Percentiles rank a stretch among this genome's conserved stretches.
These are phyloP conservation scores for Synergus laeviventris DNA, from an alignment of 2,888 invertebrate species.

Conservation along the genomic window DNA sequence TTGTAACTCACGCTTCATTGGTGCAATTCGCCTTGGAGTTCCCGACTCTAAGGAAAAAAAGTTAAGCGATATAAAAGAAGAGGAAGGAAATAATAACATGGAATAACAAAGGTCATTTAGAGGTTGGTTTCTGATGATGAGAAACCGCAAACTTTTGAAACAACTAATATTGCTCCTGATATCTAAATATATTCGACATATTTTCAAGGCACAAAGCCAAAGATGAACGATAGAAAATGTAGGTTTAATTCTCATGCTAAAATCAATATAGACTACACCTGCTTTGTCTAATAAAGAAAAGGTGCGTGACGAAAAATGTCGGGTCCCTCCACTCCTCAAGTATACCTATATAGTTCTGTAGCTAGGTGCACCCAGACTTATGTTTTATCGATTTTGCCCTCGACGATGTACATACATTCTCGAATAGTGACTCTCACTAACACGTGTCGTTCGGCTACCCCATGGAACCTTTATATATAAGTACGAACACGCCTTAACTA, in stretches of 20 bases:
- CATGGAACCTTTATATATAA: background rate
- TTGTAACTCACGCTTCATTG: constrained; percentile 27
- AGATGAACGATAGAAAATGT: background rate
- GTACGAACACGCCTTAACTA: background rate
- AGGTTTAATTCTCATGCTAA: background rate
- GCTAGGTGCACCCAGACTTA: background rate
- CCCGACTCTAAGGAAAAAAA: background rate
- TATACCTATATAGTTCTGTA: background rate
- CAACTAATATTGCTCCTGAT: background rate
- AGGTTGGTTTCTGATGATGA: background rate
- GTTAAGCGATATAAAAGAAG: background rate
- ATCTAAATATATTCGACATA: background rate
- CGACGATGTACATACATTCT: constrained; percentile 4
- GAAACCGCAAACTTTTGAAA: background rate
- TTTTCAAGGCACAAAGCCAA: background rate
- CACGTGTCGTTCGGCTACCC: background rate
- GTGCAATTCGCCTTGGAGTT: constrained; percentile 28
- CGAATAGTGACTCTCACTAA: constrained; percentile 2
- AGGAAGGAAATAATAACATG: no score
- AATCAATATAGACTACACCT: constrained; percentile 23
- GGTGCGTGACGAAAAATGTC: constrained; percentile 29
- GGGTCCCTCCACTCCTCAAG: background rate
- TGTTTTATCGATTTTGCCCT: constrained; percentile 25
- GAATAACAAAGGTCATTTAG: background rate
- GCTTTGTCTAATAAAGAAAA: constrained; percentile 15